Base-by-base conservation (phyloP, 2,797 vertebrate genomes). In the Holocentrus rufus region DNA sequence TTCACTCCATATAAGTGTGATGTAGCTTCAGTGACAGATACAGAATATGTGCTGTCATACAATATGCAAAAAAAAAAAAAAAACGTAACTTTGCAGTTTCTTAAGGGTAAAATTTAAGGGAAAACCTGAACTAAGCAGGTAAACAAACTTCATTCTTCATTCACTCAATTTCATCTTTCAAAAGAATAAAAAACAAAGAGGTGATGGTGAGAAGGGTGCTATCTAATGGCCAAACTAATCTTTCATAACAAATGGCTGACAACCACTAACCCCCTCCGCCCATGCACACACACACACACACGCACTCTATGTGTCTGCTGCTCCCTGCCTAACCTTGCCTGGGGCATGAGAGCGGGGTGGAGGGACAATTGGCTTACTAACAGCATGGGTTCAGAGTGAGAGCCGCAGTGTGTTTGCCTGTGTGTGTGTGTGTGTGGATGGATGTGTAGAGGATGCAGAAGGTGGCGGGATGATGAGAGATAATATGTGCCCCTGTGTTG, bases 241-340 rank as follows among this genome's bases (percentile, higher is more conserved):
- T 72, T 50, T 65, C 69, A 74, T 86, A 83, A 84, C 69, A 77
- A 81, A 84, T 60, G 66, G 82, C 55, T 82, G 84, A 82, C 74
- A 73, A 55, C 54, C 36, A 5, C 17, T 6, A 5, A 27, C 30
- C 20, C 20, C 20, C 23, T 9, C 52, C 10, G n/a, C 20, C 52
- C 49, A 65, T 50, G 42, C 50, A 54, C 77, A 52, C 53, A 58
- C 61, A 60, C 34, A 57, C 76, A 69, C 66, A 65, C 77, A 70
- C 79, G 34, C 61, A 63, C 27, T 65, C 22, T 68, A 65, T 57
- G 39, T 74, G 82, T 78, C 69, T 65, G 66, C 69, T 67, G 78
- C 79, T 79, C 63, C 72, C 65, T 62, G 14, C 34, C 80, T 86
- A 84, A 83, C 86, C 82, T 85, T 79, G 82, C 87, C 90, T 67